These are phyloP conservation scores for Notarius quadriscutis DNA, from an alignment of 2,113 vertebrate species.

Conservation along the genomic window DNA sequence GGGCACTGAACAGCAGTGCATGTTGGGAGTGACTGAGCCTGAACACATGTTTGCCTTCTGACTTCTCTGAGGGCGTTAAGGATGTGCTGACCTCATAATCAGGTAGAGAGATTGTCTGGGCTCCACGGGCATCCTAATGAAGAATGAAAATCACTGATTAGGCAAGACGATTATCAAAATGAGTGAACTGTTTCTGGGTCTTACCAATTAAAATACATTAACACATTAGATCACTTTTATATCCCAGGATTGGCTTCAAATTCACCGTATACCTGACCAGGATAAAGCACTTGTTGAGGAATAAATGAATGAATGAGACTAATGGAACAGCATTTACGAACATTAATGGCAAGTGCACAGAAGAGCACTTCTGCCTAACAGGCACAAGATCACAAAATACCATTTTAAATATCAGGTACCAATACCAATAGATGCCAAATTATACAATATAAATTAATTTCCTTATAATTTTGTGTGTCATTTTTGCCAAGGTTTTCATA, in stretches of 20 bases:
- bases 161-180: background rate
- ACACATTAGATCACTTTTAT: background rate
- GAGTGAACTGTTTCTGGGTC: background rate
- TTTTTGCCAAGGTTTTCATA: background rate
- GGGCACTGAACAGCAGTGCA: slow-evolving; percentile 77
- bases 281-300: background rate
- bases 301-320: too few relatives aligned
- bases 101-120: slow-evolving; percentile 72
- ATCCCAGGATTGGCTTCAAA: background rate
- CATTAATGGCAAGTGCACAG: too few relatives aligned
- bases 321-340: background rate
- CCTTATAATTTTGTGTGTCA: background rate
- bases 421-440: background rate
- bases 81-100: slow-evolving; percentile 76
- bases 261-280: background rate
- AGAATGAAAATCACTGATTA: background rate
- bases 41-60: slow-evolving; percentile 73
- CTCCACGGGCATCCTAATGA: slow-evolving; percentile 73
- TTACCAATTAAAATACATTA: background rate
- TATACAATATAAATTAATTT: background rate
- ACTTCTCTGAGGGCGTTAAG: slow-evolving; percentile 68
- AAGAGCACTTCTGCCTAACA: too few relatives aligned
- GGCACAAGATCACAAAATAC: background rate
- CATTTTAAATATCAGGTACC: background rate
- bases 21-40: slow-evolving; percentile 80